Evolutionary conservation across 2,888 invertebrate species (phyloP), one percentile per base, ranked within the genome.

Genomic region (Amphipoea lucens): DNA sequence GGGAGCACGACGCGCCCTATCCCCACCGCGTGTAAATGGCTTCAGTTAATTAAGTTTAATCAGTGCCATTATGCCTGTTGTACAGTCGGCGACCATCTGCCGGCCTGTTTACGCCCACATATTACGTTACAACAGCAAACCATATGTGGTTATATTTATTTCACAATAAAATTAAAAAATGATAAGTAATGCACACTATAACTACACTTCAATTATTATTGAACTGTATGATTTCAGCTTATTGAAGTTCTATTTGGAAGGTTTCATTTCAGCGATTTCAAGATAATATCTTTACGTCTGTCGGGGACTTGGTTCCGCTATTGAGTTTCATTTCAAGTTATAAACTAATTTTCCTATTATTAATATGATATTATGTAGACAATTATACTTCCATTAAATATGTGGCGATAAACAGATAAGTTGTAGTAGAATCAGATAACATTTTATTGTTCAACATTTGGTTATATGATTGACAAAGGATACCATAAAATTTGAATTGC

Each of bases 21-120:
- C 88, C 93, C 91, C 93, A 92, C 89, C 86, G 91, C 93, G 95
- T 93, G 94, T 94, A 95, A 96, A 96, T 95, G 96, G 96, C 96
- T 97, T 97, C 96, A 96, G 96, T 96, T 97, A 97, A 96, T 97
- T 97, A 96, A 96, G 94, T 97, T 96, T 97, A 96, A 97, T 96
- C 96, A 96, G 94, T 94, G 93, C 94, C 94, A 92, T 93, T 93
- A 94, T 92, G 89, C 90, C 89, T 91, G 92, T 90, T 90, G 90
- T 91, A 90, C 90, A 82, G 87, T 85, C 89, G 89, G 90, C 93
- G 93, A 93, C 94, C 96, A 97, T 96, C 95, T 97, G 96, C 94
- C 93, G 89, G 91, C 92, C 92, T 90, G 92, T 92, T 91, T 90
- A 95, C 96, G 96, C 96, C 96, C 96, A 94, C 95, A 92, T 95